These are phyloP conservation scores for Sphinx pinastri DNA, from an alignment of 2,888 invertebrate genomes.

Conservation along the genomic window DNA sequence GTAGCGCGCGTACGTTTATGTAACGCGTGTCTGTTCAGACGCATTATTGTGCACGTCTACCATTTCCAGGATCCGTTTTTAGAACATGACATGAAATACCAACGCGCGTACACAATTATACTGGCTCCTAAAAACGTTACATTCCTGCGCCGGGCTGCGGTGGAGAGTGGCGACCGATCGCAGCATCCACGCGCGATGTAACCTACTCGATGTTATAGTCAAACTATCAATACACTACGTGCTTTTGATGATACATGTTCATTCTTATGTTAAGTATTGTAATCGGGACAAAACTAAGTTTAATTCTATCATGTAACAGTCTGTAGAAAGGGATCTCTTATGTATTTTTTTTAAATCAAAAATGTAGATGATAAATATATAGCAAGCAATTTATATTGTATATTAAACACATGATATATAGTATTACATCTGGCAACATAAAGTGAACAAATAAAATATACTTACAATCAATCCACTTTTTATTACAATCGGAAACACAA, in stretches of 20 bases:
- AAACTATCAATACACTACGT: background rate
- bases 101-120: constrained; percentile 33
- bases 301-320: no score
- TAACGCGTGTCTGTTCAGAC: constrained; percentile 24
- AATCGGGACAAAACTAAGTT: no score
- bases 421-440: constrained; percentile 25
- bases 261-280: no score
- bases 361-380: no score
- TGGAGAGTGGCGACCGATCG: background rate
- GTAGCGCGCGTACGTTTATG: constrained; percentile 11
- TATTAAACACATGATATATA: no score
- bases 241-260: no score
- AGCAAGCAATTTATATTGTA: no score
- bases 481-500: constrained; percentile 60
- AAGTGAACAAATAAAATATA: constrained; percentile 33
- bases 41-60: constrained; percentile 27
- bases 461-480: constrained; percentile 46
- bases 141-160: constrained; percentile 30
- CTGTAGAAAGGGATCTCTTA: no score
- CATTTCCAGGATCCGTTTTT: constrained; percentile 26
- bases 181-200: constrained; percentile 15
- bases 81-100: constrained; percentile 26
- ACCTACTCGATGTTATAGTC: constrained; percentile 2
- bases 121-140: constrained; percentile 34
- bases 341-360: no score